Evolutionary conservation across 2,888 invertebrate species (phyloP).

Genomic region (Amaurobius ferox): DNA sequence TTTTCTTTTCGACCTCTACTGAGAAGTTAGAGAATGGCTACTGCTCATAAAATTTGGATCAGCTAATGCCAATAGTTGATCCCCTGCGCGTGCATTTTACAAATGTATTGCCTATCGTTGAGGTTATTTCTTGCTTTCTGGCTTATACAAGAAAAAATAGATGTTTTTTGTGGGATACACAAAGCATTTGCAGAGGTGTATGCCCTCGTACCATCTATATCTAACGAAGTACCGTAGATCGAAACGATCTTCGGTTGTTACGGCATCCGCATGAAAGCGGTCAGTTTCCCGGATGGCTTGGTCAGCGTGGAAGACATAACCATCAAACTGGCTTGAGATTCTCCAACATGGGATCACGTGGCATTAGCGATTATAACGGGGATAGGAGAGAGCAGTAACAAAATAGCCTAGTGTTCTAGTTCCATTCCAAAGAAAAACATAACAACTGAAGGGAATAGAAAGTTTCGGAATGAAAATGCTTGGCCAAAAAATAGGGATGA

Average conservation of each 20-base stretch:
- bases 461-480: not conserved
- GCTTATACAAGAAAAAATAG: not conserved
- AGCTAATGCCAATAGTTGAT: conserved; percentile 39
- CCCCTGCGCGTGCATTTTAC: conserved; percentile 54
- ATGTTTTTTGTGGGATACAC: not conserved
- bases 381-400: conserved; percentile 1
- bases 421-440: not conserved
- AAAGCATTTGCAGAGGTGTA: conserved; percentile 30
- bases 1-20: not conserved
- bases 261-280: conserved; percentile 39
- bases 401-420: not conserved
- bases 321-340: conserved; percentile 57
- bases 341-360: conserved; percentile 38
- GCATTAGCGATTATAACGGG: conserved; percentile 69
- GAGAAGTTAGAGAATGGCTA: conserved; percentile 42
- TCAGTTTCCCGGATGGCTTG: conserved; percentile 29
- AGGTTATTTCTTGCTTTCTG: conserved; percentile 19
- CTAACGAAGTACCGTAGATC: conserved; percentile 59
- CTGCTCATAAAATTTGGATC: conserved; percentile 61
- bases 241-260: conserved; percentile 29
- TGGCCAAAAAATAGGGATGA: not conserved
- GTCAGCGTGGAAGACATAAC: conserved; percentile 56
- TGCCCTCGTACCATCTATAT: conserved; percentile 67
- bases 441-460: not conserved
- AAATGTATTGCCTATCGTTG: conserved; percentile 65